Evolutionary conservation across 2,888 invertebrate species (phyloP), one percentile per base, ranked within the genome.

Genomic region (Melieria picta): DNA sequence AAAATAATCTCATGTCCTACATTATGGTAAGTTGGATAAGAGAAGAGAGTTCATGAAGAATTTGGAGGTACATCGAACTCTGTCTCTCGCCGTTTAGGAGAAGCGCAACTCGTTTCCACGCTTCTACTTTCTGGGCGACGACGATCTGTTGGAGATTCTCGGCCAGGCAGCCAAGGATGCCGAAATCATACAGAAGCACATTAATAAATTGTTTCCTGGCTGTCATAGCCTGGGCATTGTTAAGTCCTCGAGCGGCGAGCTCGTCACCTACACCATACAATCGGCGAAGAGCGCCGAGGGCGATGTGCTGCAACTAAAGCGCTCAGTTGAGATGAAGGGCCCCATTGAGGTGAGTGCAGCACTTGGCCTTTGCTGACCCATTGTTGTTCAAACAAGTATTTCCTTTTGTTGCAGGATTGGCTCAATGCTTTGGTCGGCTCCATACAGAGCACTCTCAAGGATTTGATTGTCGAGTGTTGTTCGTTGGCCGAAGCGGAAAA

Each of bases 121-220:
- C 72, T 94, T 99, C 80, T 97, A 98, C 84, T 99, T 99, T 85
- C 89, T 99, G 75, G 98, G 98, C 73, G 99, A 99, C 83, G 99
- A 99, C 82, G 99, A 99, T 87, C 89, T 99, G 69, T 88, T 99
- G 71, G 99, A 99, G 88, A 91, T 99, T 74, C 90, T 99, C 10
- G 98, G 98, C 0, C 97, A 98, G 87, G 93, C 96, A 0, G 92
- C 94, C 0, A 96, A 96, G 79, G 94, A 94, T 73, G 81, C 84
- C 7, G 90, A 91, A 63, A 93, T 98, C 4, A 95, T 99, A 85
- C 97, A 98, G 86, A 91, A 93, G 0, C 99, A 99, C 85, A 90
- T 99, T 77, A 97, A 97, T 86, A 99, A 99, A 87, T 89, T 99
- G 16, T 99, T 98, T 87, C 96, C 97, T 47, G 97, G 97, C 1